Evolutionary conservation across 2,797 vertebrate genomes (phyloP).

Genomic region (Coranthus polyacanthus): DNA sequence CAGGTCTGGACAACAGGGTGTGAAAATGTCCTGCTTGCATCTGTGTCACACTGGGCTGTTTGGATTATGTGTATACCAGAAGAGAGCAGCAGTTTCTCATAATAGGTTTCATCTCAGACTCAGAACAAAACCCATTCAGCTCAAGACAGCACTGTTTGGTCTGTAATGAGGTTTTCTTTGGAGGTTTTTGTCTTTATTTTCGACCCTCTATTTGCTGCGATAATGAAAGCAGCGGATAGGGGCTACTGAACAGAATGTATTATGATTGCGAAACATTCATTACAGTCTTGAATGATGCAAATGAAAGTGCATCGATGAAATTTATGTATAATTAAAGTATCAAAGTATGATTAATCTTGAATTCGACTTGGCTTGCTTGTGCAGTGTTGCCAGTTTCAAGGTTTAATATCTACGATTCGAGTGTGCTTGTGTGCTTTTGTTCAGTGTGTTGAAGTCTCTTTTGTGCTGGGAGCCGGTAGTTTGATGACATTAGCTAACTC

Average conservation of each 20-base stretch:
- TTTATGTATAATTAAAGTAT: neutral
- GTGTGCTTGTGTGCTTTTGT: too few species aligned
- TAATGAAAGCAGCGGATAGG: constrained; percentile 1
- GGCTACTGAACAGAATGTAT: constrained; percentile 4
- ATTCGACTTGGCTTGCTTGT: too few species aligned
- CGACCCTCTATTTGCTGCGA: neutral
- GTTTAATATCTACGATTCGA: too few species aligned
- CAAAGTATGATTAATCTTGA: too few species aligned
- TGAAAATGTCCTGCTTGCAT: constrained; percentile 16
- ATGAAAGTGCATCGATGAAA: constrained; percentile 1
- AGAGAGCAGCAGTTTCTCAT: constrained; percentile 26
- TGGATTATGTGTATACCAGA: constrained; percentile 15
- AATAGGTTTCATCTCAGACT: constrained; percentile 4
- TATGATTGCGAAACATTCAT: constrained; percentile 1
- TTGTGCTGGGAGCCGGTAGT: too few species aligned
- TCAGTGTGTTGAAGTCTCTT: too few species aligned
- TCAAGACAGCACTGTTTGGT: constrained; percentile 6
- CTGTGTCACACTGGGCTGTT: constrained; percentile 5
- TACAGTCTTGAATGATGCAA: constrained; percentile 4
- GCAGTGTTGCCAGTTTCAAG: too few species aligned
- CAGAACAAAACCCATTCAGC: constrained; percentile 9
- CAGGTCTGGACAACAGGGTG: neutral
- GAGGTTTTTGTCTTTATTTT: neutral
- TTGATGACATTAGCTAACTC: too few species aligned
- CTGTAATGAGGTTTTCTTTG: constrained; percentile 17